These are phyloP conservation scores for Lanistes nyassanus DNA, from an alignment of 1,140 invertebrate genomes.

Conservation along the genomic window DNA sequence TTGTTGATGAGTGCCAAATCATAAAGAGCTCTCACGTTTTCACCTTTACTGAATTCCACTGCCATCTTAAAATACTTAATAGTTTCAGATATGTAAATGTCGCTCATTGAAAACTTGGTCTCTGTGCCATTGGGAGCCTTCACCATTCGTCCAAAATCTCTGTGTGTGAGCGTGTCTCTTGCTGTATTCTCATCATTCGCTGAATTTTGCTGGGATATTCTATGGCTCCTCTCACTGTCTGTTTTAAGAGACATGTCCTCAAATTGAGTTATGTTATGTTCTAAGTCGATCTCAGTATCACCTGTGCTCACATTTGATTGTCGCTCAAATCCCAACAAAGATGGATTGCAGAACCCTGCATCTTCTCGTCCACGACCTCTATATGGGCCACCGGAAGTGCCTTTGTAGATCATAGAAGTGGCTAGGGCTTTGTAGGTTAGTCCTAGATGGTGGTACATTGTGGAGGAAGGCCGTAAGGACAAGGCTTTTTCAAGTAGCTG, in stretches of 20 bases:
- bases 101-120: not conserved
- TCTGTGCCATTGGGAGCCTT: not conserved
- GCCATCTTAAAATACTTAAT: not conserved
- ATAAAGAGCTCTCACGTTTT: not conserved
- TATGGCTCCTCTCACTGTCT: not conserved
- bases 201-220: not conserved
- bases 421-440: constrained; percentile 16
- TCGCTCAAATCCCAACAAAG: too few species aligned
- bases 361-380: not conserved
- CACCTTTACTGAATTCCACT: not conserved
- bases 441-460: constrained; percentile 4
- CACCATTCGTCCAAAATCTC: not conserved
- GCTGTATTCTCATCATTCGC: not conserved
- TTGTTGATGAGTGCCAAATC: constrained; percentile 1
- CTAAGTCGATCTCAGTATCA: too few species aligned
- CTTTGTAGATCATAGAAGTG: not conserved
- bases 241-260: not conserved
- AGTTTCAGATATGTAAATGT: not conserved
- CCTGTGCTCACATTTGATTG: not conserved
- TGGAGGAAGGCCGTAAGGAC: not conserved
- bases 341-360: too few species aligned
- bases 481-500: not conserved
- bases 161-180: not conserved
- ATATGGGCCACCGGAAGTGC: not conserved
- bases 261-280: not conserved